A percentile compares a stretch with the other conserved stretches of the same genome.
These are phyloP conservation scores for Brachypodius melanocephalos DNA, from an alignment of 2,113 vertebrate genomes.

Conservation along the genomic window DNA sequence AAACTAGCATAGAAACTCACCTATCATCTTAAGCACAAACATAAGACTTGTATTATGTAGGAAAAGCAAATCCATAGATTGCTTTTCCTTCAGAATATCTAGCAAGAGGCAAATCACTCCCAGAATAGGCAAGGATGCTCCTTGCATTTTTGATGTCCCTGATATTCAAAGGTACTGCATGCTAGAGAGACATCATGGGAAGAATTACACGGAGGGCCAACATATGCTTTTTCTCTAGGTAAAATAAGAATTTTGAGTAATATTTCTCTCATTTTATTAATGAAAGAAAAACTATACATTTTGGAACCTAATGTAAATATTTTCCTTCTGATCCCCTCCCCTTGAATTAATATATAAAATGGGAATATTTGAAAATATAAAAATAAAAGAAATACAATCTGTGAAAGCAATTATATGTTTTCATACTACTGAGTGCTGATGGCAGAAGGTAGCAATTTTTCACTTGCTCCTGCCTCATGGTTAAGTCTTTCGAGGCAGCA, in stretches of 20 bases:
- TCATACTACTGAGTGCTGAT: neutral
- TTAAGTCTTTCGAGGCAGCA: neutral
- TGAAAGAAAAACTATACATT: neutral
- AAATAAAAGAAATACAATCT: neutral
- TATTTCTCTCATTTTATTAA: neutral
- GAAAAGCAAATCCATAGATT: neutral
- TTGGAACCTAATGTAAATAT: neutral
- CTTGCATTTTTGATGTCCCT: neutral
- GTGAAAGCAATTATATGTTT: neutral
- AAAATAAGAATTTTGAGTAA: neutral
- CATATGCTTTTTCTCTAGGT: neutral
- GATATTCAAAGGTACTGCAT: neutral
- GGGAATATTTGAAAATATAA: neutral
- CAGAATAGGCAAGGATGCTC: neutral
- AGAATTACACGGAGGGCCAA: neutral
- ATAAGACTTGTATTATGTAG: neutral
- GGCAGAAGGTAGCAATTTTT: constrained; percentile 2
- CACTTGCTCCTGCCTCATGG: neutral
- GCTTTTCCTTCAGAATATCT: neutral
- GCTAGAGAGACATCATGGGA: neutral
- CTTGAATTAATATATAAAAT: neutral
- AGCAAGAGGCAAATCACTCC: neutral
- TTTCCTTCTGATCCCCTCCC: neutral
- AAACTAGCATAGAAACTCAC: neutral
- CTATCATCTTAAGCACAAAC: neutral